Percentiles rank a stretch among this genome's conserved stretches.
Evolutionary conservation across 2,888 invertebrate genomes (phyloP).

Genomic region (Agelastica alni): DNA sequence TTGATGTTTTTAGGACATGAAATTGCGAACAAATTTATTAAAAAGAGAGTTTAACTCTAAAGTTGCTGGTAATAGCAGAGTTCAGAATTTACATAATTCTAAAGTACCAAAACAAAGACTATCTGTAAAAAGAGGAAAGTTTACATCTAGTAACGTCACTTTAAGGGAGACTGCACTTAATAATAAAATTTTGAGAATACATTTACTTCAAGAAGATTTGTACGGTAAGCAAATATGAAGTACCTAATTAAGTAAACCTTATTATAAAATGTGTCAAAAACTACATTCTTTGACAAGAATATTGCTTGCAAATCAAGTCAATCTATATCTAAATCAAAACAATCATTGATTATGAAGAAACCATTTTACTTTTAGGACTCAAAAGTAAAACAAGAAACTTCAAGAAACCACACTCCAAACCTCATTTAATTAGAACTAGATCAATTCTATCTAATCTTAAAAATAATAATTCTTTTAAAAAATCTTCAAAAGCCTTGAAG

Average conservation of each 20-base stretch:
- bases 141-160: constrained; percentile 27
- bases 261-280: no score
- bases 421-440: no score
- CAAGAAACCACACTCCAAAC: no score
- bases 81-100: background rate
- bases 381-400: constrained; percentile 5
- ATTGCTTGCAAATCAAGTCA: no score
- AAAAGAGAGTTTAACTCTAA: constrained; percentile 12
- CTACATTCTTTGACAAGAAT: no score
- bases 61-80: constrained; percentile 5
- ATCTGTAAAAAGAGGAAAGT: constrained; percentile 26
- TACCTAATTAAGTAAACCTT: no score
- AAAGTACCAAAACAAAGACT: background rate
- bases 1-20: constrained; percentile 12
- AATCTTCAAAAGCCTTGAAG: no score
- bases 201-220: constrained; percentile 30
- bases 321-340: constrained; percentile 4
- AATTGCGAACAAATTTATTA: constrained; percentile 10
- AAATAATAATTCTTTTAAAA: no score
- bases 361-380: constrained; percentile 25
- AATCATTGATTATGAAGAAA: background rate
- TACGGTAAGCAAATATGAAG: constrained; percentile 24
- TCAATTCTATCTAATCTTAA: no score
- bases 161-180: constrained; percentile 34
- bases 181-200: constrained; percentile 34